Conservation (phyloP, 2,797 vertebrate genomes). For the Miichthys miiuy region DNA sequence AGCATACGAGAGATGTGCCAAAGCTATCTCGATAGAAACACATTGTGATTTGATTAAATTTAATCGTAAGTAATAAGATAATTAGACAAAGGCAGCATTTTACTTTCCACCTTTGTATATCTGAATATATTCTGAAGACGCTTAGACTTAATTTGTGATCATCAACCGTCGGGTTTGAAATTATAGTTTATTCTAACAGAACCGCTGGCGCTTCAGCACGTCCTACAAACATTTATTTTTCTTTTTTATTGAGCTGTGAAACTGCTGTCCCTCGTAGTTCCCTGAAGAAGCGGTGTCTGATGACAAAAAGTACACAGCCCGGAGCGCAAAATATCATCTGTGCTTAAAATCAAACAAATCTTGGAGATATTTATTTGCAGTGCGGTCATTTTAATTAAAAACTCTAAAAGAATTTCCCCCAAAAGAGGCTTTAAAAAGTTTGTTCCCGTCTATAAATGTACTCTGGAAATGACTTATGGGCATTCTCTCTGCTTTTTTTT, state of each 20-base stretch:
- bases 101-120: background rate
- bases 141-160: background rate
- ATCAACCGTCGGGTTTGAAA: background rate
- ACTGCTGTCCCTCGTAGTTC: background rate
- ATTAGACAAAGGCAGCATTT: background rate
- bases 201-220: background rate
- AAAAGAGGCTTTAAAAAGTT: background rate
- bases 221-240: background rate
- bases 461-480: too few relatives aligned
- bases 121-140: background rate
- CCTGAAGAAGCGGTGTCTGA: background rate
- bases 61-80: background rate
- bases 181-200: background rate
- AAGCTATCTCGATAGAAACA: background rate
- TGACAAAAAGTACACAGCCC: background rate
- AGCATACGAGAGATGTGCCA: background rate
- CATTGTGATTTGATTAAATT: too few relatives aligned
- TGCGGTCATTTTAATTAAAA: background rate
- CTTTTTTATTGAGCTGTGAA: background rate
- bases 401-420: background rate
- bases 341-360: constrained; percentile 12
- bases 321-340: background rate
- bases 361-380: background rate
- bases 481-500: background rate
- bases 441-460: background rate